Percentiles rank a stretch among this genome's conserved stretches.
Evolutionary conservation across 2,888 invertebrate genomes (phyloP).

Genomic region (Ichneumon xanthorius): DNA sequence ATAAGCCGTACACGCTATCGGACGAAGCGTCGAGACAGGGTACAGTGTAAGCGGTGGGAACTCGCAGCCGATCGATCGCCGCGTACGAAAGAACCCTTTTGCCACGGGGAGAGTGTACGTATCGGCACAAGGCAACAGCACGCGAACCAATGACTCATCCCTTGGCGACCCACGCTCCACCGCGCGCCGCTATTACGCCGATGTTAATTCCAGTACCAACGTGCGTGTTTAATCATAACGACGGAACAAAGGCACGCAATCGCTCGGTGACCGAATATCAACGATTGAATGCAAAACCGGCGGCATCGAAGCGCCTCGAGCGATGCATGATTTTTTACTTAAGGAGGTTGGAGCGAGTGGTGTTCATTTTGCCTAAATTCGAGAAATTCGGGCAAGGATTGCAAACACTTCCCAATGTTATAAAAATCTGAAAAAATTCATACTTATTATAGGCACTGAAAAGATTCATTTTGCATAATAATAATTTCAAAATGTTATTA

Average conservation of each 20-base stretch:
- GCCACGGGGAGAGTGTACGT: neutral
- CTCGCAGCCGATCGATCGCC: conserved; percentile 30
- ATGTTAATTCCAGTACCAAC: conserved; percentile 24
- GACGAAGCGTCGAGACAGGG: conserved; percentile 13
- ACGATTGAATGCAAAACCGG: no score
- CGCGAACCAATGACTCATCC: conserved; percentile 58
- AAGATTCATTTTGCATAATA: no score
- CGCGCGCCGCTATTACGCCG: neutral
- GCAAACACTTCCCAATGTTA: no score
- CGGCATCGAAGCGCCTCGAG: no score
- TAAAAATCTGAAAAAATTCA: no score
- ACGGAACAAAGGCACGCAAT: conserved; percentile 24
- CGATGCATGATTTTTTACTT: no score
- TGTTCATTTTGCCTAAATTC: no score
- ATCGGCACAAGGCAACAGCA: conserved; percentile 6
- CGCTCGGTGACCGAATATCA: neutral
- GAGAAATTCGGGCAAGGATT: no score
- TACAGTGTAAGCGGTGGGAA: neutral
- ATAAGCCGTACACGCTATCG: neutral
- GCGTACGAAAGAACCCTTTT: conserved; percentile 21
- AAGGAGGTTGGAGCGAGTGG: no score
- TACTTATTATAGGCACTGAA: no score
- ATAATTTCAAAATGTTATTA: no score
- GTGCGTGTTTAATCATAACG: conserved; percentile 26
- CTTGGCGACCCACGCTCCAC: conserved; percentile 44